Evolutionary conservation across 2,113 vertebrate genomes (phyloP).

Genomic region (Irena cyanogastra): DNA sequence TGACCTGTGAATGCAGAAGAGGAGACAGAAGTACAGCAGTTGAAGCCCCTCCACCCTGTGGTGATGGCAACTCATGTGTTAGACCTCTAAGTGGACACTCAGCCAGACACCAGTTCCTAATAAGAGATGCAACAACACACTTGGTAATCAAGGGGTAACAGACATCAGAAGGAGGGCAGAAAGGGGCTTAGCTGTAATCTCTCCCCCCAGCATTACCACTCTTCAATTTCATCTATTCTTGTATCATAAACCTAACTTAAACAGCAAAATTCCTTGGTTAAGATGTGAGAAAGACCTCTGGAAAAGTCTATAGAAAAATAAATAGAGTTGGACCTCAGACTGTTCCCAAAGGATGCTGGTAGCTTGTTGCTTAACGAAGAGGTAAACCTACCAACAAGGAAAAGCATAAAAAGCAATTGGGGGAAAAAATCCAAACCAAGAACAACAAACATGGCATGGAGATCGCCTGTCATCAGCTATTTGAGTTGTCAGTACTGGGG

Average conservation of each 20-base stretch:
- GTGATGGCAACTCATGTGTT: neutral
- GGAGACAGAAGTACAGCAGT: neutral
- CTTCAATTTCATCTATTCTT: neutral
- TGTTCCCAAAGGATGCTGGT: neutral
- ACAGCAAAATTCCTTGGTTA: neutral
- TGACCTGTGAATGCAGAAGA: neutral
- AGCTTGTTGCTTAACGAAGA: neutral
- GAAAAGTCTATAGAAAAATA: neutral
- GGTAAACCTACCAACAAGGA: neutral
- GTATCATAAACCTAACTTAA: neutral
- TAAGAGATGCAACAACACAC: fast-evolving
- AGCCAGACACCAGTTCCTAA: neutral
- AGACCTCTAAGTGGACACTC: neutral
- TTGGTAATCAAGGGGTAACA: neutral
- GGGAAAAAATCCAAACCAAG: neutral
- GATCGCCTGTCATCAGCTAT: neutral
- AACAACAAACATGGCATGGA: neutral
- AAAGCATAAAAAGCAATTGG: neutral
- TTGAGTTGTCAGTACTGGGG: neutral
- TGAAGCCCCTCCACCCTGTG: neutral
- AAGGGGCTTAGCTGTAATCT: neutral
- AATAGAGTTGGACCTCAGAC: neutral
- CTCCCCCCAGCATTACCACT: neutral
- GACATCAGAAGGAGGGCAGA: neutral
- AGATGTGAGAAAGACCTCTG: neutral